These are phyloP conservation scores for Siniperca scherzeri DNA, from an alignment of 2,797 vertebrate species.

Conservation along the genomic window DNA sequence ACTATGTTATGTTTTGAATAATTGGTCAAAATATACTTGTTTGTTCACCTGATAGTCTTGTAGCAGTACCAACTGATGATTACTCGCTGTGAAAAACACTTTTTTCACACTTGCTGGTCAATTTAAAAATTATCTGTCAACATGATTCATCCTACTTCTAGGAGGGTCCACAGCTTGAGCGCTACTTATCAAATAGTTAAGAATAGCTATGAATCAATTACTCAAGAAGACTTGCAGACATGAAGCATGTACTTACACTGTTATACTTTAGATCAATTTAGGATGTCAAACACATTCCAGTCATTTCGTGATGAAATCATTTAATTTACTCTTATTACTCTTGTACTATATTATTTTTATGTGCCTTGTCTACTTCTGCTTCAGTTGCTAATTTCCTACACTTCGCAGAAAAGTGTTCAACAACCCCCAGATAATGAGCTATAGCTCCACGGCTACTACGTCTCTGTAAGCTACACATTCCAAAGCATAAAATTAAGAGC, in stretches of 20 bases:
- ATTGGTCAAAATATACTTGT: conserved; percentile 59
- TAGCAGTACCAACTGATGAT: conserved; percentile 16
- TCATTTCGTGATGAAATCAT: background rate
- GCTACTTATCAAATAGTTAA: background rate
- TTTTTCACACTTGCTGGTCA: conserved; percentile 26
- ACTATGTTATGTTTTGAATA: conserved; percentile 63
- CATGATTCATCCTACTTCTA: conserved; percentile 31
- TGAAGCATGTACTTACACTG: background rate
- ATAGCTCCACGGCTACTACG: background rate
- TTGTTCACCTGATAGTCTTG: conserved; percentile 38
- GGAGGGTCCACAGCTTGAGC: conserved; percentile 11
- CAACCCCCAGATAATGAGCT: background rate
- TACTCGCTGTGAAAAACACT: conserved; percentile 12
- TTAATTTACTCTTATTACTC: background rate
- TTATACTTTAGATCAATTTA: background rate
- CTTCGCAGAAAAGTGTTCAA: background rate
- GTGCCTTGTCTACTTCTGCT: conserved; percentile 10
- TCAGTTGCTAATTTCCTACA: background rate
- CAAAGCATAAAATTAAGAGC: background rate
- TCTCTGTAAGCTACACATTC: background rate
- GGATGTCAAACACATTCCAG: background rate
- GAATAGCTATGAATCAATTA: conserved; percentile 11
- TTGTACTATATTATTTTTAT: background rate
- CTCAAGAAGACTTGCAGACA: background rate
- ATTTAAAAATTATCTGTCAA: conserved; percentile 38